phyloP scores from a whole-genome alignment of 2,797 vertebrate species.

The Tiaroga cobitis region DNA sequence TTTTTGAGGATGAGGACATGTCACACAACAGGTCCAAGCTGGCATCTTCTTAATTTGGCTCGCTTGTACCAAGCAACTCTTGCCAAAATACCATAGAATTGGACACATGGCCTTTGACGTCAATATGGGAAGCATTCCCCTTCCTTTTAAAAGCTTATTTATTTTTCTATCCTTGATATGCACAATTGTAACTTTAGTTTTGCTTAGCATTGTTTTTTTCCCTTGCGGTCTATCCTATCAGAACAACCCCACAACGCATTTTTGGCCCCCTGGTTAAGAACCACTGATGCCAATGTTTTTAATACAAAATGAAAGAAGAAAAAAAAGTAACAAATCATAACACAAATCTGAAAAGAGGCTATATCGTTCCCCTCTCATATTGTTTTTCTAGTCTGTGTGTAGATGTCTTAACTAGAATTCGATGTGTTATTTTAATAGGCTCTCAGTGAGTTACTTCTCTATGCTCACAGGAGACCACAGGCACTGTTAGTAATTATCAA shows the following conservation, averaged over 20 bases:
- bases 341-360: not conserved
- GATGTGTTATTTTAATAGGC: conserved; percentile 51
- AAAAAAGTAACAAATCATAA: not conserved
- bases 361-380: not conserved
- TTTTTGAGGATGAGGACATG: not conserved
- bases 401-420: conserved; percentile 29
- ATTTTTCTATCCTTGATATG: not conserved
- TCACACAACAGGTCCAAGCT: conserved; percentile 21
- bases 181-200: not conserved
- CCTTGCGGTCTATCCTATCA: not conserved
- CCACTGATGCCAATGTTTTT: not conserved
- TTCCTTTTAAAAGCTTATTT: not conserved
- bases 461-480: conserved; percentile 36
- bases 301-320: not conserved
- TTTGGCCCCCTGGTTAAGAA: not conserved
- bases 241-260: not conserved
- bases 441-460: conserved; percentile 32
- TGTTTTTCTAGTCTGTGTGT: not conserved
- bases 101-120: conserved; percentile 3
- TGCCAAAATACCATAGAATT: conserved; percentile 15
- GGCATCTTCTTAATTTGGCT: conserved; percentile 23
- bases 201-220: not conserved
- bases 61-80: not conserved
- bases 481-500: conserved; percentile 61
- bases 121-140: not conserved